Evolutionary conservation across 2,888 invertebrate species (phyloP), one percentile per base, ranked within the genome.

Genomic region (Ectropis crepuscularia): DNA sequence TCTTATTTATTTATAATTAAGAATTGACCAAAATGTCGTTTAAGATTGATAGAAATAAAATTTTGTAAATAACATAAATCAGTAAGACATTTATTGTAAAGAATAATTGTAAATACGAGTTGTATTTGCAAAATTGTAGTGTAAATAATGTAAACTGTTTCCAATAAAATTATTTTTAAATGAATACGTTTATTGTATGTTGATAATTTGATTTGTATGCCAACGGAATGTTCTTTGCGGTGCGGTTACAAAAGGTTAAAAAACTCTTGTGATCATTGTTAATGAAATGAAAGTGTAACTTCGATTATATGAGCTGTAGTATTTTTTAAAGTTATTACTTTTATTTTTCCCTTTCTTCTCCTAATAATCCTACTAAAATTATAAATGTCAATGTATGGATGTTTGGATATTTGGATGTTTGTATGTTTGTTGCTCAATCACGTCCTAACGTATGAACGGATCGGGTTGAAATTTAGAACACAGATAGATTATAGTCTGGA

Each of bases 281-380:
- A 82, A 88, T 83, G 86, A 89, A 83, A 89, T 85, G 89, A 89
- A 92, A 89, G 90, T 91, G 87, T 90, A 90, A 91, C 90, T 92
- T 91, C 82, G 87, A 91, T 90, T 92, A 92, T 88, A 92, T 90
- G 91, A 91, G 89, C 90, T 90, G 92, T 92, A 92, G 92, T 90
- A 89, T 90, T 92, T 92, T 91, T 85, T 83, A 83, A 38, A 58
- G 66, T 10, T 10, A 10, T 67, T 78, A 67, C 68, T 86, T 88
- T 90, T 83, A 85, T 83, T 71, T 55, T 39, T 16, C 16, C 42
- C 41, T 10, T 5, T 39, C 37, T 8, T 16, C 0, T 41, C 16
- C 16, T 28, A 28, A 1, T 28, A 28, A 28, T 28, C 41, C 11
- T 43, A 5, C 10, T n/a, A 43, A n/a, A 43, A 43, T 43, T n/a